Evolutionary conservation across 2,797 vertebrate genomes (phyloP), one percentile per base, ranked within the genome.

Genomic region (Brachyalestes nurse): DNA sequence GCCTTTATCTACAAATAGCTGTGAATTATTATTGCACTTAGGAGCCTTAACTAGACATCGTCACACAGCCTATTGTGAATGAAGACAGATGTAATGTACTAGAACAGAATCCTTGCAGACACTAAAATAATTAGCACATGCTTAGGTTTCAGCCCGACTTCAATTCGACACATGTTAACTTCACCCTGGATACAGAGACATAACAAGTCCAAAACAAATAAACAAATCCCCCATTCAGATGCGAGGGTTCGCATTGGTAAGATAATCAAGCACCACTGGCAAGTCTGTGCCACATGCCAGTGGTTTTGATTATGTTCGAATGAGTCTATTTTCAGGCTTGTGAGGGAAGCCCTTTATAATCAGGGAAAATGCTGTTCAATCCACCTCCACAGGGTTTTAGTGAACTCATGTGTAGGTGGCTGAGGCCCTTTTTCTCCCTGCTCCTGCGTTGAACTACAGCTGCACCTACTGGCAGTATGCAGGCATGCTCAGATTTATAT

Each of bases 381-480:
- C 66, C 17, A 34, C 17, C 42, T 70, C 38, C 21, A 58, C 49
- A 6, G 21, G 47, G 67, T 72, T 83, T 79, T 69, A 61, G 34
- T 78, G 72, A 83, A 47, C 45, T 57, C 73, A 80, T 60, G 19
- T 73, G 21, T 64, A 69, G 69, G 71, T 79, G 60, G 65, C 28
- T 73, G 62, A 72, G 72, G 49, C 72, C n/a, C 64, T 88, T 82
- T 82, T 77, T 77, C 58, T 69, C 49, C 13, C 16, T 70, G 65
- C 86, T 77, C 53, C 81, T 88, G 82, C 53, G 86, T 88, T 91
- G 87, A 86, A 89, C 89, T 90, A 91, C 86, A 93, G 93, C 92
- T 93, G 91, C 91, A 91, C 89, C 91, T 90, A 91, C 92, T 91
- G 91, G 92, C 83, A 90, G 90, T 78, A 57, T 12, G 77, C 70